Conservation (phyloP, 2,888 invertebrate species). For the Tiphia femorata region DNA sequence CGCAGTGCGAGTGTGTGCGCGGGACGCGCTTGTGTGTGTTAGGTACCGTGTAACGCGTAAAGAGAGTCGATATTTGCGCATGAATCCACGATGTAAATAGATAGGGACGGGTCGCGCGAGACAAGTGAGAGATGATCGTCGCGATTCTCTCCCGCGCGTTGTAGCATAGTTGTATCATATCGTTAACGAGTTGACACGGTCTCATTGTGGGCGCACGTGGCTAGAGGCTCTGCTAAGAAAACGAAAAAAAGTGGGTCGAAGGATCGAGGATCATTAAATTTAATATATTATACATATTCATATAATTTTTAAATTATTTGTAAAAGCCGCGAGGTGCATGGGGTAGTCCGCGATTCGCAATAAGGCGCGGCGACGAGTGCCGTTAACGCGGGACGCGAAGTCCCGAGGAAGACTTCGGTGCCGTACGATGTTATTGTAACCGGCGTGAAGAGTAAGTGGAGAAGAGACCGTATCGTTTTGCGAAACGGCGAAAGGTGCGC, state of each 20-base stretch:
- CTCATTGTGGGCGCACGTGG: constrained; percentile 16
- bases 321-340: constrained; percentile 22
- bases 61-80: too few species aligned
- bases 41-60: too few species aligned
- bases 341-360: too few species aligned
- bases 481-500: too few species aligned
- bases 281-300: constrained; percentile 37
- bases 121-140: too few species aligned
- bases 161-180: constrained; percentile 57
- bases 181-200: constrained; percentile 43
- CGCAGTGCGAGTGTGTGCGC: not conserved
- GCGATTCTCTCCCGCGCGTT: constrained; percentile 26
- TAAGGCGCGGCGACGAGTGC: constrained; percentile 18
- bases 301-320: constrained; percentile 54
- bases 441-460: too few species aligned
- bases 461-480: too few species aligned
- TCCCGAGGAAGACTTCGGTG: too few species aligned
- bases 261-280: constrained; percentile 27
- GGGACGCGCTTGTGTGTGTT: too few species aligned
- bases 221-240: not conserved
- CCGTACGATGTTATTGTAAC: too few species aligned
- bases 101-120: too few species aligned
- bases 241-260: constrained; percentile 1
- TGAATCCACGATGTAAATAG: constrained; percentile 45
- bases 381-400: not conserved